These are phyloP conservation scores for Salmo trutta DNA, from an alignment of 2,797 vertebrate genomes.

Conservation along the genomic window DNA sequence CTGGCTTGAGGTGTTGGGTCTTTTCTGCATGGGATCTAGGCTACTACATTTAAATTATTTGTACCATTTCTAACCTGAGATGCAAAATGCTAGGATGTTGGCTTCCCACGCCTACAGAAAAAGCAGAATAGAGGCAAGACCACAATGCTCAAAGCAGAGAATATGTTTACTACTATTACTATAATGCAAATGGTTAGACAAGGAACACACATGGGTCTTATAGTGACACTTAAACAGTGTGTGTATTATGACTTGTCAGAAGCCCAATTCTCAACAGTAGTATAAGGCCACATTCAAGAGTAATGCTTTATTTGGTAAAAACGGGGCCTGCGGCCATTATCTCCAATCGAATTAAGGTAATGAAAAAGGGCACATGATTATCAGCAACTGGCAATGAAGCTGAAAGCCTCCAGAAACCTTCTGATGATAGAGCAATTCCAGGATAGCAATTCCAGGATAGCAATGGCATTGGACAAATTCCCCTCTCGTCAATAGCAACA, in stretches of 20 bases:
- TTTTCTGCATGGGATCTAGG: slow-evolving; percentile 42
- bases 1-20: slow-evolving; percentile 11
- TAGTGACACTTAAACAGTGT: too few species aligned
- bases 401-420: neutral
- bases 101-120: slow-evolving; percentile 33
- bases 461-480: neutral
- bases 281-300: slow-evolving; percentile 43
- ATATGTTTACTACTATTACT: slow-evolving; percentile 35
- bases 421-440: neutral
- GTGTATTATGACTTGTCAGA: too few species aligned
- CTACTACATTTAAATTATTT: slow-evolving; percentile 17
- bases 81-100: slow-evolving; percentile 24
- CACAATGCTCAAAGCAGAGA: too few species aligned
- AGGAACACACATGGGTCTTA: too few species aligned
- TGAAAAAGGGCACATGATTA: slow-evolving; percentile 49
- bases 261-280: neutral
- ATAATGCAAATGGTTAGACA: slow-evolving; percentile 10
- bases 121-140: slow-evolving; percentile 34
- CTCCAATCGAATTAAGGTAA: slow-evolving; percentile 12
- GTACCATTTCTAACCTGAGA: slow-evolving; percentile 66
- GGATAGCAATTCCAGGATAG: neutral
- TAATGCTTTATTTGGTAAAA: slow-evolving; percentile 26
- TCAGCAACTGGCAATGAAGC: slow-evolving; percentile 14
- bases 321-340: neutral
- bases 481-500: neutral